Base-by-base conservation (phyloP, 2,113 vertebrate species). In the Podilymbus podiceps region DNA sequence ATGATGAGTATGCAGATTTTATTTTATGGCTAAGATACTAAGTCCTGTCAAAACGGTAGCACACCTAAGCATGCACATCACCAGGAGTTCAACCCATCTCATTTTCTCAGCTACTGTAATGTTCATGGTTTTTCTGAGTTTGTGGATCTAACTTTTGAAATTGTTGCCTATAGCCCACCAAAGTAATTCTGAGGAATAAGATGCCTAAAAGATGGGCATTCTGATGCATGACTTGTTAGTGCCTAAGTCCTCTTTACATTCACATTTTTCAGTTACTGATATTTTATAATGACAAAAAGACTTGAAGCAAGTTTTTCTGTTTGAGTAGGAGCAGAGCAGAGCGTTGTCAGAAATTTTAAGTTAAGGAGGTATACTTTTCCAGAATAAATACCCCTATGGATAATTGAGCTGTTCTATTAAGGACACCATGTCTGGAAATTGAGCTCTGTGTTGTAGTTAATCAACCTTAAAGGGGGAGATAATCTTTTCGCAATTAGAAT, bases 401-500 rank as follows among this genome's bases (percentile, higher is more conserved):
- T 69, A 87, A 92, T 94, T 92, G 62, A 90, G 64, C 35, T 75
- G 20, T 86, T 92, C 64, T 94, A 16, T 92, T 88, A 89, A 56
- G 60, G 22, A 93, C 10, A 19, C 35, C 20, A 23, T 33, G 27
- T 75, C 66, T 85, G 60, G 58, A 94, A 96, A 95, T 27, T 72
- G 79, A 94, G 35, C 31, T 96, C 59, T 84, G 31, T 85, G 30
- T 92, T 87, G 40, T 27, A 92, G 56, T 62, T 94, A 96, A 92
- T 93, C 68, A 89, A 78, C 49, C 76, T 78, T 82, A 73, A 92
- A 87, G 47, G 38, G 56, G 35, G 22, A 93, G 93, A 92, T 85
- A 92, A 86, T 93, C 68, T 95, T 93, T 56, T 25, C 52, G 49
- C 30, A 75, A 95, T 92, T 90, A 92, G 80, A 90, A 84, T 58